phyloP scores from a whole-genome alignment of 2,888 invertebrate species.

The Pecten maximus region DNA sequence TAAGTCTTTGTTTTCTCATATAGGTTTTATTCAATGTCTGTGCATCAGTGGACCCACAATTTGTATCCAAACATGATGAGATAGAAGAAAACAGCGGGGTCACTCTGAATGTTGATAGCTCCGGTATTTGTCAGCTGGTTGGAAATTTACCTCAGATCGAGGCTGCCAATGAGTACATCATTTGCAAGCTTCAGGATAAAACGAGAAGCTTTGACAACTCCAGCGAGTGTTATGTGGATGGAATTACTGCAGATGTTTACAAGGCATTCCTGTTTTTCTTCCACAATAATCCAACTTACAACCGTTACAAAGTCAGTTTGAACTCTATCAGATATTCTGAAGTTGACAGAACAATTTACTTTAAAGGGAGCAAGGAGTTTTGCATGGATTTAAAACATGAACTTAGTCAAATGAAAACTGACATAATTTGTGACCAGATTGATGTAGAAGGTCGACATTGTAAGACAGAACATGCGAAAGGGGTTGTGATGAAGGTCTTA shows the following conservation, averaged over 20 bases:
- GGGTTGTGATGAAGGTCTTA: not conserved
- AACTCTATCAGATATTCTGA: not conserved
- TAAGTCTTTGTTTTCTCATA: too few species aligned
- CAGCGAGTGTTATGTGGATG: not conserved
- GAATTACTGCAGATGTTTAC: not conserved
- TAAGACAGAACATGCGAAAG: not conserved
- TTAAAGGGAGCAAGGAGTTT: not conserved
- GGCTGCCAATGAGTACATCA: not conserved
- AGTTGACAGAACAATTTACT: not conserved
- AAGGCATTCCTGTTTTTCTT: not conserved
- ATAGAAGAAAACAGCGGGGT: not conserved
- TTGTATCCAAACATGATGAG: not conserved
- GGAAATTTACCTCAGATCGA: not conserved
- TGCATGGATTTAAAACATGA: not conserved
- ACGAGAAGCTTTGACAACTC: not conserved
- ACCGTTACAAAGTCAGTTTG: not conserved
- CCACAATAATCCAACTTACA: not conserved
- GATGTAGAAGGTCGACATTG: not conserved
- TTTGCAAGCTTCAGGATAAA: not conserved
- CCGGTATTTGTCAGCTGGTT: not conserved
- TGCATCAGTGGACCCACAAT: not conserved
- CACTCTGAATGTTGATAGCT: not conserved
- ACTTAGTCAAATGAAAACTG: not conserved
- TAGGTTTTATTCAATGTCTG: not conserved
- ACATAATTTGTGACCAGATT: not conserved